Evolutionary conservation across 2,888 invertebrate species (phyloP).

Genomic region (Corbicula japonica): DNA sequence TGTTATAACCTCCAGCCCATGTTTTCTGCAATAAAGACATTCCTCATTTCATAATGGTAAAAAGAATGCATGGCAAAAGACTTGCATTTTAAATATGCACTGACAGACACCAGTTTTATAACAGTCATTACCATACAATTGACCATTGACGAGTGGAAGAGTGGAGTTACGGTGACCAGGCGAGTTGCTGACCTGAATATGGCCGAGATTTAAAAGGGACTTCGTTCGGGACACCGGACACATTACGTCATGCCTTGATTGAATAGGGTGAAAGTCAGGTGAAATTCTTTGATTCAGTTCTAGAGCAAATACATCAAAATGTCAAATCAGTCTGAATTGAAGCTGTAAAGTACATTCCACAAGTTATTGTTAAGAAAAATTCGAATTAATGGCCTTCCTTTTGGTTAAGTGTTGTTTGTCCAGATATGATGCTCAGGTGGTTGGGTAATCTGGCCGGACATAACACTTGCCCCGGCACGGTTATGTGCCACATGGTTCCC

Average conservation of each 20-base stretch:
- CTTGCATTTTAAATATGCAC: conserved; percentile 4
- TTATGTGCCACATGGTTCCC: no score
- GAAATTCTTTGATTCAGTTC: conserved; percentile 20
- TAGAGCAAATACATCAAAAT: conserved; percentile 42
- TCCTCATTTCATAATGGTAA: no score
- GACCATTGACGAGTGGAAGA: conserved; percentile 1
- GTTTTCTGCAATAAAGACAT: no score
- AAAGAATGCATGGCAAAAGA: conserved; percentile 1
- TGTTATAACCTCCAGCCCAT: no score
- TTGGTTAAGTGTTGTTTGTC: conserved; percentile 5
- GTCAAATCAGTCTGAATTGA: conserved; percentile 23
- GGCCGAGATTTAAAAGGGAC: conserved; percentile 39
- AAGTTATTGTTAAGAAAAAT: conserved; percentile 14
- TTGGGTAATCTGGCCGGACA: no score
- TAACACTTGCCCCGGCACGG: no score
- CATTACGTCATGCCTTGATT: conserved; percentile 38
- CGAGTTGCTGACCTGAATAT: conserved; percentile 21
- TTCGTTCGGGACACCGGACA: conserved; percentile 49
- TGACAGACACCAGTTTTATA: no score
- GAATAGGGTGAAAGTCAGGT: conserved; percentile 32
- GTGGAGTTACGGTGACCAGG: conserved; percentile 3
- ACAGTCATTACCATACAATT: no score
- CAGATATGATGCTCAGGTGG: neutral
- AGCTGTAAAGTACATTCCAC: conserved; percentile 28
- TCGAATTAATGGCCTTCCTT: conserved; percentile 5